phyloP scores from a whole-genome alignment of 2,113 vertebrate genomes.

The Hassar affinis region DNA sequence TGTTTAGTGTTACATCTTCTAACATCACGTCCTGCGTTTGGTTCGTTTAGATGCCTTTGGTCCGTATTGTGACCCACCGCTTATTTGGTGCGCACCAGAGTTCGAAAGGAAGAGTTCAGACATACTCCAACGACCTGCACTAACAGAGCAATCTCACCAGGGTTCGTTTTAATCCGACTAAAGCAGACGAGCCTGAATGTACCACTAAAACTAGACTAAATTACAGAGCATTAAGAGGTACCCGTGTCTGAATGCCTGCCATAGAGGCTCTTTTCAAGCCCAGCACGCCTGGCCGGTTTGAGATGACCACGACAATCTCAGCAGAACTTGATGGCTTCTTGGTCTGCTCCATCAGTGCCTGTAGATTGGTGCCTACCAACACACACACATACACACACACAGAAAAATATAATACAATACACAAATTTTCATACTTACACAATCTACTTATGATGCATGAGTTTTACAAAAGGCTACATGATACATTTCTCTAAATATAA shows the following conservation, averaged over 20 bases:
- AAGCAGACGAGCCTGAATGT: too few species aligned
- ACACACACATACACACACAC: conserved; percentile 9
- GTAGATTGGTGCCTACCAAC: conserved; percentile 87
- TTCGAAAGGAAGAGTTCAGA: too few species aligned
- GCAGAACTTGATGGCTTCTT: conserved; percentile 77
- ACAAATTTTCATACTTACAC: not conserved
- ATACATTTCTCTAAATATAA: not conserved
- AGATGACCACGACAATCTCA: conserved; percentile 87
- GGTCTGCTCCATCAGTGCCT: conserved; percentile 87
- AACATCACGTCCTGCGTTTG: too few species aligned
- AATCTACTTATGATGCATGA: not conserved
- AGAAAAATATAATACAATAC: not conserved
- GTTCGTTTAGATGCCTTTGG: too few species aligned
- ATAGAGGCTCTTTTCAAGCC: conserved; percentile 84
- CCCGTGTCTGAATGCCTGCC: conserved; percentile 88
- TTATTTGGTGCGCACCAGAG: too few species aligned
- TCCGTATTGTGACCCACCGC: too few species aligned
- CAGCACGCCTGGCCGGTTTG: conserved; percentile 85
- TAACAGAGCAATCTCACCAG: too few species aligned
- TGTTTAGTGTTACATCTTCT: too few species aligned
- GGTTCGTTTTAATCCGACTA: too few species aligned
- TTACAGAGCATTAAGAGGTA: conserved; percentile 47
- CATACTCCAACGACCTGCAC: too few species aligned
- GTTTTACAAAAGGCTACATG: not conserved
- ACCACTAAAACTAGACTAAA: not conserved